These are phyloP conservation scores for Oriolus oriolus DNA, from an alignment of 2,113 vertebrate species.

Conservation along the genomic window DNA sequence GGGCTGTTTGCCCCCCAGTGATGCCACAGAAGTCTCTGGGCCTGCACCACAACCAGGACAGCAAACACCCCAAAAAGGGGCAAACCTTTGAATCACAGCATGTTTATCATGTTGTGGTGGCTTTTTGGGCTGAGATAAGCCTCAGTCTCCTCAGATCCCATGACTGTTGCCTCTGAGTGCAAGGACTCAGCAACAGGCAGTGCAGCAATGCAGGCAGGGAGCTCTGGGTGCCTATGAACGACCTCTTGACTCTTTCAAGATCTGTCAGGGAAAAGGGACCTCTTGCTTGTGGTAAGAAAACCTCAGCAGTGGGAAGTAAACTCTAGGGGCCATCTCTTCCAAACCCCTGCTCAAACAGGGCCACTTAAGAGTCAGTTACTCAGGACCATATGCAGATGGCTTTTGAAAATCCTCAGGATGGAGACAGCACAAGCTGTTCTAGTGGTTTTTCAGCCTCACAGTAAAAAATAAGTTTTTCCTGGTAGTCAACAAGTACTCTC, in stretches of 20 bases:
- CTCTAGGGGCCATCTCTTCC: background rate
- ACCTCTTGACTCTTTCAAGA: background rate
- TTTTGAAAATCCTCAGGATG: background rate
- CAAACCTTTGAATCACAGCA: background rate
- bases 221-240: background rate
- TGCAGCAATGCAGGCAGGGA: background rate
- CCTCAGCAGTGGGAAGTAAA: background rate
- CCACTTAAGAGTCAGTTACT: background rate
- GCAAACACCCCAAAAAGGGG: rapidly evolving
- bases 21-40: rapidly evolving
- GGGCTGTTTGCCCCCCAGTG: rapidly evolving
- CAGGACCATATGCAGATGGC: background rate
- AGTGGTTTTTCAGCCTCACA: background rate
- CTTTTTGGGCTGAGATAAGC: background rate
- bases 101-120: background rate
- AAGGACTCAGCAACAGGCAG: too few relatives aligned
- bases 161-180: background rate
- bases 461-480: background rate
- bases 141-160: rapidly evolving
- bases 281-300: background rate
- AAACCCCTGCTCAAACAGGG: background rate
- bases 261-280: background rate
- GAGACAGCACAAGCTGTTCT: rapidly evolving
- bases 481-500: background rate
- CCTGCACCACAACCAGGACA: rapidly evolving